phyloP scores from a whole-genome alignment of 2,888 invertebrate species.

The Hedya salicella region DNA sequence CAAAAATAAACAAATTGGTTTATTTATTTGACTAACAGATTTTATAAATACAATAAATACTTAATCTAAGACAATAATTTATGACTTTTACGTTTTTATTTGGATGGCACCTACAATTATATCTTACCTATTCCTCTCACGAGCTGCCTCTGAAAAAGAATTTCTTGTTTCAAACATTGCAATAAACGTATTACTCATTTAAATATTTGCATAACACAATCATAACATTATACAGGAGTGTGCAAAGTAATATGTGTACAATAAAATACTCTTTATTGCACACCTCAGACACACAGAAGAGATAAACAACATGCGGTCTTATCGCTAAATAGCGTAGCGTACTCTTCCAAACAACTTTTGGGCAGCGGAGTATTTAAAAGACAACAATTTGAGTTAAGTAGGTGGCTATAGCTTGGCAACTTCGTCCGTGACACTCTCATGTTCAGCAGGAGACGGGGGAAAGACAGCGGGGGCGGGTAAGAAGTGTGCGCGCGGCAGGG shows the following conservation, averaged over 20 bases:
- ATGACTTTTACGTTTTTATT: constrained; percentile 44
- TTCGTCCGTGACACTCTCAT: no score
- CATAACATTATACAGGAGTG: constrained; percentile 7
- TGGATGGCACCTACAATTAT: constrained; percentile 63
- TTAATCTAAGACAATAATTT: constrained; percentile 44
- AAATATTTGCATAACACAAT: constrained; percentile 11
- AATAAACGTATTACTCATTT: constrained; percentile 39
- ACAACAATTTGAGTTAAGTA: no score
- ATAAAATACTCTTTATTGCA: no score
- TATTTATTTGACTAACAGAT: constrained; percentile 12
- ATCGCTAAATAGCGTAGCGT: no score
- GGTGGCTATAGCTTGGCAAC: no score
- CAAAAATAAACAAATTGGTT: constrained; percentile 11
- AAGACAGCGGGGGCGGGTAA: no score
- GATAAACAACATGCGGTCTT: no score
- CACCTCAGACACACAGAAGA: no score
- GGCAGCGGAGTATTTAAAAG: no score
- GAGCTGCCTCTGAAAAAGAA: constrained; percentile 57
- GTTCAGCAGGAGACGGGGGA: no score
- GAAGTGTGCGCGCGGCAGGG: no score
- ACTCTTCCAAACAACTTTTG: no score
- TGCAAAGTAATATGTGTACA: neutral
- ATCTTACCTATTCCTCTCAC: constrained; percentile 23
- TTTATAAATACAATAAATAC: constrained; percentile 44
- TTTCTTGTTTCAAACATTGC: constrained; percentile 31